Evolutionary conservation across 2,888 invertebrate genomes (phyloP).

Genomic region (Drosophila nr. medialis): DNA sequence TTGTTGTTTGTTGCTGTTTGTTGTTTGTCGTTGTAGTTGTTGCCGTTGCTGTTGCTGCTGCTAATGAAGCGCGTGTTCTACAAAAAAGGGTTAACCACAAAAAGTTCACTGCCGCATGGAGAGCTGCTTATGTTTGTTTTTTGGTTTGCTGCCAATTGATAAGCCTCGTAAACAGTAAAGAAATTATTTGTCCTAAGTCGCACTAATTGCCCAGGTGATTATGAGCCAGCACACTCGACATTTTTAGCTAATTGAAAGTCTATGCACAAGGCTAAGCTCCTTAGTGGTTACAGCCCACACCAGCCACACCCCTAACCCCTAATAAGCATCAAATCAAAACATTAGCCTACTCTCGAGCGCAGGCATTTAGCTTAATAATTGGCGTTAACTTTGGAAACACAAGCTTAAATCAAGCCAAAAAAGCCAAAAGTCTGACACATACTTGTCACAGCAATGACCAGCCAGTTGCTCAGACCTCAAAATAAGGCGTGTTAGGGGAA

Average conservation of each 20-base stretch:
- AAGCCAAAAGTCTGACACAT: conserved; percentile 50
- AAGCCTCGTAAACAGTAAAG: conserved; percentile 10
- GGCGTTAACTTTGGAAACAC: conserved; percentile 9
- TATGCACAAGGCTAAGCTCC: conserved; percentile 56
- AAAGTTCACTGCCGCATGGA: conserved; percentile 50
- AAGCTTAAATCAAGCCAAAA: background rate
- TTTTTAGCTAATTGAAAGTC: conserved; percentile 44
- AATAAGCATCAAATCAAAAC: conserved; percentile 10
- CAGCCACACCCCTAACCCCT: background rate
- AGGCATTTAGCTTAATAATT: conserved; percentile 57
- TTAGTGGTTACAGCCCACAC: conserved; percentile 60
- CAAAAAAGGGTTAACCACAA: conserved; percentile 50
- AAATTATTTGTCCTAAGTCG: conserved; percentile 45
- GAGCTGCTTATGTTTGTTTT: conserved; percentile 45
- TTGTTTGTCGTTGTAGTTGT: conserved; percentile 12
- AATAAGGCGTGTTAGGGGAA: background rate
- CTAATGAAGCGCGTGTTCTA: conserved; percentile 34
- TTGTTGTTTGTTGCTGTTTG: conserved; percentile 16
- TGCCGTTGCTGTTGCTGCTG: conserved; percentile 24
- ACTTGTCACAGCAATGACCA: conserved; percentile 78
- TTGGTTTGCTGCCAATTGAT: conserved; percentile 18
- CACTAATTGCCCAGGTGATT: conserved; percentile 69
- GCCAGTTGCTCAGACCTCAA: conserved; percentile 28
- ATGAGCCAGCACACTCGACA: conserved; percentile 8
- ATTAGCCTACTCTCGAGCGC: conserved; percentile 43